phyloP scores from a whole-genome alignment of 2,797 vertebrate species.

The Pempheris klunzingeri region DNA sequence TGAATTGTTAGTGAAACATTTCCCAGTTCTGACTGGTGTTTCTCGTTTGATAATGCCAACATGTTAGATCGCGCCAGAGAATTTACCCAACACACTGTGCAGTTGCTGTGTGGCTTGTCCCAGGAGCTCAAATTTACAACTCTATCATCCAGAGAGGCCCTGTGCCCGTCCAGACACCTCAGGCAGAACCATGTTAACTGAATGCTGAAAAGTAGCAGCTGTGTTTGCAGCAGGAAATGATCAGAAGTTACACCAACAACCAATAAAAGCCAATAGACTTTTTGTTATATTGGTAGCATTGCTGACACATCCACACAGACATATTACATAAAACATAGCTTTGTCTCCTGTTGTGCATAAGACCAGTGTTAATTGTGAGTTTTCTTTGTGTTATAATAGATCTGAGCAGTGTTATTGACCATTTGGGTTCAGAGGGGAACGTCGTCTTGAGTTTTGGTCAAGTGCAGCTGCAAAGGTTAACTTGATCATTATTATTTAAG shows the following conservation, averaged over 20 bases:
- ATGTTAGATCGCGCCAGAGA: neutral
- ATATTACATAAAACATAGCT: neutral
- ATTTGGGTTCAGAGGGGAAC: neutral
- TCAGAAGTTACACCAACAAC: neutral
- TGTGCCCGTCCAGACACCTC: too few relatives aligned
- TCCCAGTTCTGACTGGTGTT: neutral
- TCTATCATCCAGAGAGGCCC: neutral
- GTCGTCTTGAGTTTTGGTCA: conserved; percentile 15
- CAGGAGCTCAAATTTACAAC: neutral
- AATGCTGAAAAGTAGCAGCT: neutral
- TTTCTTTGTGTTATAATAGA: conserved; percentile 14
- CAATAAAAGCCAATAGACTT: neutral
- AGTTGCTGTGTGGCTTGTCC: neutral
- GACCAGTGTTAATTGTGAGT: neutral
- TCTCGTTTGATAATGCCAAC: neutral
- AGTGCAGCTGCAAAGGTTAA: conserved; percentile 47
- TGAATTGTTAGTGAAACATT: neutral
- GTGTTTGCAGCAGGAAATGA: neutral
- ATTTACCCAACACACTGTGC: neutral
- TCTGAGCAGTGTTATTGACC: neutral
- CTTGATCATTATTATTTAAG: conserved; percentile 49
- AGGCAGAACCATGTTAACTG: neutral
- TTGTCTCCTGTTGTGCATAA: neutral
- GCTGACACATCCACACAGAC: neutral
- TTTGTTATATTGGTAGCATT: neutral